phyloP scores from a whole-genome alignment of 92 coral and sea anemone genomes.

The Muricea muricata region DNA sequence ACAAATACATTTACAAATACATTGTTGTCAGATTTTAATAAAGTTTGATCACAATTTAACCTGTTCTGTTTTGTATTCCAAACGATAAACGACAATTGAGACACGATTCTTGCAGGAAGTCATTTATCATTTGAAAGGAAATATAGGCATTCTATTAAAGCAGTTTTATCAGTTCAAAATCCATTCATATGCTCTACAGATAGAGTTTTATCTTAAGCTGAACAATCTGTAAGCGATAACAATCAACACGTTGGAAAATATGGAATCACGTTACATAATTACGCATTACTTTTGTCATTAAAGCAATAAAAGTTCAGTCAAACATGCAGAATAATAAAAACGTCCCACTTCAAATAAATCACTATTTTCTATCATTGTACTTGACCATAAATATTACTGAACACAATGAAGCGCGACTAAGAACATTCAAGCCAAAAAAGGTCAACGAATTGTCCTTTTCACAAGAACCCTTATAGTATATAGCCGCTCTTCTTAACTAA shows the following conservation, averaged over 20 bases:
- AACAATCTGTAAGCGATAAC: not conserved
- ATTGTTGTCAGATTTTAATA: not conserved
- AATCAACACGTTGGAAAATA: not conserved
- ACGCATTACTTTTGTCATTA: not conserved
- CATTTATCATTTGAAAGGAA: not conserved
- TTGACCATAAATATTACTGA: not conserved
- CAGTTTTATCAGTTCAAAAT: not conserved
- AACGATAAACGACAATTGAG: no score
- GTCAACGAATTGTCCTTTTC: not conserved
- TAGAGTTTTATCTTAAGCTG: not conserved
- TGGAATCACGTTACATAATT: not conserved
- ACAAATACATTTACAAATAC: not conserved
- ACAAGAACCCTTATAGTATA: not conserved
- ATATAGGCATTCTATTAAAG: not conserved
- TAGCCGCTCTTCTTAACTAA: not conserved
- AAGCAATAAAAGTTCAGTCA: not conserved
- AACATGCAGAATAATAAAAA: not conserved
- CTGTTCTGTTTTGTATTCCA: not conserved
- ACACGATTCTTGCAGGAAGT: not conserved
- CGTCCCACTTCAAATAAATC: not conserved
- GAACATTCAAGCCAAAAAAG: not conserved
- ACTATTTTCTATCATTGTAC: not conserved
- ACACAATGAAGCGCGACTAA: not conserved
- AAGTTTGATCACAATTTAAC: not conserved
- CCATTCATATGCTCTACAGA: not conserved